Conservation (phyloP, 2,797 vertebrate species). For the Micropoecilia bifurca region DNA sequence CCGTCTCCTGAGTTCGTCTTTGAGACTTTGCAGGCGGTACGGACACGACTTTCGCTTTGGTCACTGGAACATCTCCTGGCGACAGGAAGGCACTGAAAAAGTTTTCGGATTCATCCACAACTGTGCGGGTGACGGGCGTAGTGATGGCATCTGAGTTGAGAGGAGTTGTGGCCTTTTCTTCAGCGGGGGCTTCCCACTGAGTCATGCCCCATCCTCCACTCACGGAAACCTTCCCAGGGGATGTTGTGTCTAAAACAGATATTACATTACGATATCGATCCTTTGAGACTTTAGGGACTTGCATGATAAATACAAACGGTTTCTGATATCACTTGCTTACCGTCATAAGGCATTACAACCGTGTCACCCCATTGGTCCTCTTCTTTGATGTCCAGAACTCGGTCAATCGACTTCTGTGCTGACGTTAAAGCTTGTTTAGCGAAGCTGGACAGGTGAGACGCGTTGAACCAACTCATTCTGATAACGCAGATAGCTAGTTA, state of each 20-base stretch:
- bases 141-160: conserved; percentile 92
- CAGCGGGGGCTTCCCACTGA: conserved; percentile 88
- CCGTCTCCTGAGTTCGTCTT: conserved; percentile 86
- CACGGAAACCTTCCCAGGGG: conserved; percentile 83
- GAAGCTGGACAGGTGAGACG: conserved; percentile 95
- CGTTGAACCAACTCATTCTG: conserved; percentile 97
- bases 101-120: conserved; percentile 95
- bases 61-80: conserved; percentile 82
- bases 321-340: conserved; percentile 68
- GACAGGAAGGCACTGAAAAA: conserved; percentile 97
- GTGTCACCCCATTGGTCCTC: conserved; percentile 90
- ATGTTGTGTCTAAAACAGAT: conserved; percentile 60
- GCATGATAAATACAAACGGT: background rate
- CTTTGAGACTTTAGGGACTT: background rate
- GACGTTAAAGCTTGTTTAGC: conserved; percentile 97
- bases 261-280: background rate
- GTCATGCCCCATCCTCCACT: conserved; percentile 95
- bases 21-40: conserved; percentile 91
- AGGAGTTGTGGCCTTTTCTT: conserved; percentile 76
- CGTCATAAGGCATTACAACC: conserved; percentile 81
- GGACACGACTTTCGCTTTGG: conserved; percentile 88
- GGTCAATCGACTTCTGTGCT: conserved; percentile 98
- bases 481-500: conserved; percentile 15
- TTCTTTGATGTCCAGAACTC: conserved; percentile 96
- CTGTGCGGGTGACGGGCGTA: conserved; percentile 92